Evolutionary conservation across 2,888 invertebrate genomes (phyloP).

Genomic region (Conchocele bisecta): DNA sequence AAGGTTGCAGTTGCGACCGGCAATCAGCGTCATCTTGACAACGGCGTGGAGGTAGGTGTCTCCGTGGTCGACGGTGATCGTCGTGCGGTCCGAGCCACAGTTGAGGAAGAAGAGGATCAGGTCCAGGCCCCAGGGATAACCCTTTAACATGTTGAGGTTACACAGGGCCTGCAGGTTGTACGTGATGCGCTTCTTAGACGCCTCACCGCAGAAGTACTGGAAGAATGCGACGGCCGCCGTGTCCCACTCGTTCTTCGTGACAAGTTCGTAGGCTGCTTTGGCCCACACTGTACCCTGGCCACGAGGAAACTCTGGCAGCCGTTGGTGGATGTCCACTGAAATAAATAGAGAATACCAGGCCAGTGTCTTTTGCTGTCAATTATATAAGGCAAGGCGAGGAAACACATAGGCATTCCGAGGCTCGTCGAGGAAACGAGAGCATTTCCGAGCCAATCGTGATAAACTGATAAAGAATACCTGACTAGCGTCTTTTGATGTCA

Average conservation of each 20-base stretch:
- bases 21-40: constrained; percentile 57
- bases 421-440: too few species aligned
- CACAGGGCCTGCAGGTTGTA: constrained; percentile 59
- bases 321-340: constrained; percentile 18
- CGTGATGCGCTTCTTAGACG: constrained; percentile 11
- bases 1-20: too few species aligned
- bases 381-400: too few species aligned
- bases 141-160: constrained; percentile 34
- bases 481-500: too few species aligned
- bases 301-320: constrained; percentile 33
- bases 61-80: constrained; percentile 54
- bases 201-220: constrained; percentile 28
- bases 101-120: constrained; percentile 56
- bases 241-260: constrained; percentile 46
- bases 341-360: background rate
- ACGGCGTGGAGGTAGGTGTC: constrained; percentile 71
- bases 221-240: constrained; percentile 47
- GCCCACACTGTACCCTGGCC: constrained; percentile 61
- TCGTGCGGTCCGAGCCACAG: constrained; percentile 59
- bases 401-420: too few species aligned
- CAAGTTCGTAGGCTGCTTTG: constrained; percentile 55
- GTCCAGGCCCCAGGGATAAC: constrained; percentile 36
- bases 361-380: too few species aligned
- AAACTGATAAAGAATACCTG: too few species aligned
- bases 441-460: too few species aligned